These are phyloP conservation scores for Felis chaus DNA, from an alignment of 2,113 vertebrate genomes.

Conservation along the genomic window DNA sequence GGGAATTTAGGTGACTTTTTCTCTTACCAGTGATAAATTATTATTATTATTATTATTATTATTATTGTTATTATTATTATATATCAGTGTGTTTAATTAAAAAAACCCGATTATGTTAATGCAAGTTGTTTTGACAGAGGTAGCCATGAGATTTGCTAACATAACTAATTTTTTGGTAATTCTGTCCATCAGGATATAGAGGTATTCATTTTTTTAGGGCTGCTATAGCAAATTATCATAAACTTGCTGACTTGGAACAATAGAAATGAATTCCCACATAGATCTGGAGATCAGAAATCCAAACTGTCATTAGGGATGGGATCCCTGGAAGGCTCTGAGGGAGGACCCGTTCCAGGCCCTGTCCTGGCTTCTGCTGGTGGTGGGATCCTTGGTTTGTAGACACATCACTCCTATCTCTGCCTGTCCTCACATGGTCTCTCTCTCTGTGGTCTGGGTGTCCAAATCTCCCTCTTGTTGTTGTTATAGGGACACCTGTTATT, in stretches of 20 bases:
- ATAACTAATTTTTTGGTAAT: neutral
- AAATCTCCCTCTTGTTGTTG: no score
- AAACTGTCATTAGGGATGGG: neutral
- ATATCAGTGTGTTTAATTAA: neutral
- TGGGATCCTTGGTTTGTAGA: neutral
- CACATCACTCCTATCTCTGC: neutral
- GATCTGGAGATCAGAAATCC: neutral
- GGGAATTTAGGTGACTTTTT: neutral
- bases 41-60: neutral
- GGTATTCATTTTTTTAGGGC: neutral
- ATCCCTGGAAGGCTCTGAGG: neutral
- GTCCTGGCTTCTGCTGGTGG: neutral
- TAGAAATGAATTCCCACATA: no score
- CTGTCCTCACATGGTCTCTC: neutral
- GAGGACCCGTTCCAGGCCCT: rapidly evolving
- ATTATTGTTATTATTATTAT: neutral
- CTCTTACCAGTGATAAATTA: neutral
- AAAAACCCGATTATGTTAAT: neutral
- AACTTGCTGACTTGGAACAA: no score
- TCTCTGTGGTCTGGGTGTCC: neutral
- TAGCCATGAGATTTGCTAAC: neutral
- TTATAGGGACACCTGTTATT: neutral
- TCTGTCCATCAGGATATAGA: no score
- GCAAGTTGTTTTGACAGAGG: neutral
- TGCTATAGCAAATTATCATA: neutral